Percentiles rank a stretch among this genome's conserved stretches.
phyloP scores from a whole-genome alignment of 2,113 vertebrate species.

The Microtus richardsoni region DNA sequence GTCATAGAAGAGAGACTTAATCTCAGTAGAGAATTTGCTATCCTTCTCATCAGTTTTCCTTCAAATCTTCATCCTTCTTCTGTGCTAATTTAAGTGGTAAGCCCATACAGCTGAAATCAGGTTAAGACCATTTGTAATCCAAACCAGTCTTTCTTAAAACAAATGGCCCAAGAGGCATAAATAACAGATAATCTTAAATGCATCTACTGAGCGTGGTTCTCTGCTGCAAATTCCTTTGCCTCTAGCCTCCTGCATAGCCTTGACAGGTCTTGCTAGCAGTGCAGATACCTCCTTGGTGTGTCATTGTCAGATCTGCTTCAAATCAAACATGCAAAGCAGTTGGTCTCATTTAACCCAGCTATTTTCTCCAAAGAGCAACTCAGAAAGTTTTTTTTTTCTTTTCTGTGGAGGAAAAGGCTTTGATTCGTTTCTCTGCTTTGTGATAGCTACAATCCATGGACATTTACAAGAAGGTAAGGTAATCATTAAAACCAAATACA shows the following conservation, averaged over 20 bases:
- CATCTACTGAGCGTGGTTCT: conserved; percentile 26
- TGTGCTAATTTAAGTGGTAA: conserved; percentile 17
- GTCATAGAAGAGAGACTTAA: neutral
- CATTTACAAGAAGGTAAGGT: conserved; percentile 16
- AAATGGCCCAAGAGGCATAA: conserved; percentile 25
- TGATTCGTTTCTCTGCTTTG: conserved; percentile 30
- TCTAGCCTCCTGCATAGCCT: neutral
- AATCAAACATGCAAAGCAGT: conserved; percentile 69
- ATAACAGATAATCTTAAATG: conserved; percentile 38
- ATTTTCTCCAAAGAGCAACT: conserved; percentile 42
- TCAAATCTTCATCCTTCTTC: neutral
- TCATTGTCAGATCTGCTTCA: conserved; percentile 71
- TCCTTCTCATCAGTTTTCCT: conserved; percentile 20
- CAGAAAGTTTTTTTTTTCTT: conserved; percentile 53
- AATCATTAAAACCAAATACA: conserved; percentile 28
- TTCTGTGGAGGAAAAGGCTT: conserved; percentile 29
- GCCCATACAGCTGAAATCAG: neutral
- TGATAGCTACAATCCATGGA: neutral
- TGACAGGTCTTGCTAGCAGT: neutral
- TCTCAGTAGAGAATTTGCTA: neutral
- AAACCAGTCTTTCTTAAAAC: neutral
- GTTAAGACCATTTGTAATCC: conserved; percentile 35
- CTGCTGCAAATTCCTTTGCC: neutral
- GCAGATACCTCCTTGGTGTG: conserved; percentile 48
- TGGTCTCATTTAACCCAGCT: conserved; percentile 64